Base-by-base conservation (phyloP, 2,888 invertebrate species). In the Rosalia funebris region DNA sequence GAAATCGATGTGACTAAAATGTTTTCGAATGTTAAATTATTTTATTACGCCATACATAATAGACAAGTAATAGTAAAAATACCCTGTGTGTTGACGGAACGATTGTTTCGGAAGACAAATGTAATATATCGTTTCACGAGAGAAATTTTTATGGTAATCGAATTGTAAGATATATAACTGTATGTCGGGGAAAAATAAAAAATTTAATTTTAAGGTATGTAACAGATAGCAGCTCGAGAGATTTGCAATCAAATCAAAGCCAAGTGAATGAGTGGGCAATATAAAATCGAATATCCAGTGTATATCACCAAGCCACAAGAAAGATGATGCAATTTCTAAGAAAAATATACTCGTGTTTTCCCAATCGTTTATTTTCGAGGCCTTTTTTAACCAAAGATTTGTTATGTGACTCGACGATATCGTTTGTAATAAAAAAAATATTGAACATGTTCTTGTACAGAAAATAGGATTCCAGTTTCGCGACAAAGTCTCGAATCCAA, bases 241-340 rank as follows among this genome's bases (percentile, higher is more conserved):
- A 65, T 66, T 66, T 63, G 69, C 77, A 77, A 78, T 78, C 77
- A 77, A 77, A 77, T 76, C 77, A 77, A 76, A 76, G 72, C 71
- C 70, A 66, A 74, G 74, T 76, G 78, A 77, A 78, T 75, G 77
- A 77, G 76, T 76, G 75, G 75, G 76, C 78, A 75, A 78, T 78
- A 75, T 75, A 74, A 70, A 71, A 65, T 60, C 65, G 68, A 71
- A 71, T 69, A 64, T 67, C 68, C 74, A 67, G 71, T 73, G 74
- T 77, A 74, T 75, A 77, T 76, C 77, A 72, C 69, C 69, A 69
- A 68, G 70, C 72, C 75, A 60, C 70, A 75, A 77, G 77, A 78
- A 75, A 73, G 74, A 78, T 78, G 75, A 72, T 71, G 76, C 77
- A 76, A 78, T 78, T 75, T 72, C 68, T 68, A 67, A 77, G 77